Evolutionary conservation across 2,797 vertebrate genomes (phyloP).

Genomic region (Fratercula arctica): DNA sequence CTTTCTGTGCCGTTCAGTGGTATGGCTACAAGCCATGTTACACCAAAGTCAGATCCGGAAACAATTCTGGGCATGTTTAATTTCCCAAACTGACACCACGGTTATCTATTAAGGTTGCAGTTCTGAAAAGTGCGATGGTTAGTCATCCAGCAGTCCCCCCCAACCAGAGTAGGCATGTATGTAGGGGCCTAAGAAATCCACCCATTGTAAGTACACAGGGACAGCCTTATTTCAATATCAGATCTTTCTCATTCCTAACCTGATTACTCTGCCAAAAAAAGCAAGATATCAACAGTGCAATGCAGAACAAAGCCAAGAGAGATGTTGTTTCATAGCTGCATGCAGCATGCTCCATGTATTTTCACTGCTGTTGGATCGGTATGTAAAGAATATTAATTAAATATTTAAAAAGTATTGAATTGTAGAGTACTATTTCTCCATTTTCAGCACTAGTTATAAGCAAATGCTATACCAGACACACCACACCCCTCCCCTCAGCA

Average conservation of each 20-base stretch:
- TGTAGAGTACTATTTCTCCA: background rate
- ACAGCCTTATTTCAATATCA: background rate
- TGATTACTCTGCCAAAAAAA: background rate
- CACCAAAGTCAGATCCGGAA: background rate
- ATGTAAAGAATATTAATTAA: background rate
- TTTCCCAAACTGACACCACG: background rate
- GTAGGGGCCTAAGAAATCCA: background rate
- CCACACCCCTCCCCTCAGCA: rapidly evolving
- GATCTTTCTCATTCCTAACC: background rate
- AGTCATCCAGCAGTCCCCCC: too few relatives aligned
- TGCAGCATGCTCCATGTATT: background rate
- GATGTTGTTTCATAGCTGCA: background rate
- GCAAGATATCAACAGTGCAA: background rate
- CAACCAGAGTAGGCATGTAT: background rate
- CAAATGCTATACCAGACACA: background rate
- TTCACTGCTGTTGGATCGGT: background rate
- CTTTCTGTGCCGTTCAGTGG: background rate
- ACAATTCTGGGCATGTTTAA: background rate
- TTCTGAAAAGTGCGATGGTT: background rate
- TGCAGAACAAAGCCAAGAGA: background rate
- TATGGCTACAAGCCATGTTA: background rate
- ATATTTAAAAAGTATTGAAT: background rate
- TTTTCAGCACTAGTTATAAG: background rate
- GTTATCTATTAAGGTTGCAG: background rate
- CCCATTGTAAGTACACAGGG: background rate